A percentile compares a stretch with the other conserved stretches of the same genome.
These are phyloP conservation scores for Zingel zingel DNA, from an alignment of 2,113 vertebrate genomes.

Conservation along the genomic window DNA sequence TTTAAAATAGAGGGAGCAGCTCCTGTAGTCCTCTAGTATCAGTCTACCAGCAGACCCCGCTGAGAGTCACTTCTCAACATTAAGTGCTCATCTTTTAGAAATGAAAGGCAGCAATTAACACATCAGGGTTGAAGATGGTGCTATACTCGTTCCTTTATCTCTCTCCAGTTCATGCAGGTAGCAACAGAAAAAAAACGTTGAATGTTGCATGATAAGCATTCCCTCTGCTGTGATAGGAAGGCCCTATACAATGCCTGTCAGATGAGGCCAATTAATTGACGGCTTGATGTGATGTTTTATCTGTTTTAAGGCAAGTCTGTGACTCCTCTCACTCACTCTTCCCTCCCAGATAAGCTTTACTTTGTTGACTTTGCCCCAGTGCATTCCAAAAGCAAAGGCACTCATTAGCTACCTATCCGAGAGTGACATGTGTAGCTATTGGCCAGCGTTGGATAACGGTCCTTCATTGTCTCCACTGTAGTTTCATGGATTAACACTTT, in stretches of 20 bases:
- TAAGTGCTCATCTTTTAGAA: conserved; percentile 64
- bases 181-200: too few relatives aligned
- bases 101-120: conserved; percentile 71
- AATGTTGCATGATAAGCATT: conserved; percentile 68
- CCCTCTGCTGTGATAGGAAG: conserved; percentile 64
- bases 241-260: conserved; percentile 64
- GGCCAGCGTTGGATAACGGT: conserved; percentile 52
- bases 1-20: conserved; percentile 68
- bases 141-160: neutral
- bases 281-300: conserved; percentile 66
- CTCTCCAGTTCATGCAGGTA: conserved; percentile 48
- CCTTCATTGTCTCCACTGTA: conserved; percentile 50
- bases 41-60: conserved; percentile 57
- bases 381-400: conserved; percentile 48
- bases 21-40: conserved; percentile 76
- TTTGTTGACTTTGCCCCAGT: conserved; percentile 73
- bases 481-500: conserved; percentile 53
- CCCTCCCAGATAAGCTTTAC: conserved; percentile 68
- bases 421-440: conserved; percentile 66
- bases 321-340: conserved; percentile 37
- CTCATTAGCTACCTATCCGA: conserved; percentile 69
- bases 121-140: conserved; percentile 63
- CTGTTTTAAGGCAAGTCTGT: conserved; percentile 63
- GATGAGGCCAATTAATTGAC: conserved; percentile 72
- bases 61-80: conserved; percentile 49